Evolutionary conservation across 2,113 vertebrate species (phyloP).

Genomic region (Phylloscopus whistleri): DNA sequence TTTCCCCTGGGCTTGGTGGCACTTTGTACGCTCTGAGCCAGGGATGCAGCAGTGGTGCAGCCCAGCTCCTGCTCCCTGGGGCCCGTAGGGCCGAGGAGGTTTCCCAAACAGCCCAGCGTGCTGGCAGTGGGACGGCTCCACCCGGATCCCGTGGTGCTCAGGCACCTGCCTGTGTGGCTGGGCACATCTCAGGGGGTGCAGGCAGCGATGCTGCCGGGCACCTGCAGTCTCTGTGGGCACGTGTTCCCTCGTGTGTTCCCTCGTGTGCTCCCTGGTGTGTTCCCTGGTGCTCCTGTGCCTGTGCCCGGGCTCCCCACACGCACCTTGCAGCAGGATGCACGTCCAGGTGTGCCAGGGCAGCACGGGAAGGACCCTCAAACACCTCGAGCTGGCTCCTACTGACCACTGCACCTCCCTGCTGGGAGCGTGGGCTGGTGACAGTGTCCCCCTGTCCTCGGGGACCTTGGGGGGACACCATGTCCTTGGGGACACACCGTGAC

Average conservation of each 20-base stretch:
- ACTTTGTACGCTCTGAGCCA: rapidly evolving
- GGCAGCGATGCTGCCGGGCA: rapidly evolving
- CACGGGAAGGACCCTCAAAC: rapidly evolving
- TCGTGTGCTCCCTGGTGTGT: neutral
- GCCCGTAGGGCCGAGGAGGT: rapidly evolving
- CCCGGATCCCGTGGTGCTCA: rapidly evolving
- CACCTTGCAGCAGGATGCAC: rapidly evolving
- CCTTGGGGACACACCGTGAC: neutral
- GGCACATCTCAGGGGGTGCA: neutral
- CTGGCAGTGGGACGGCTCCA: neutral
- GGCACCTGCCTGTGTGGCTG: neutral
- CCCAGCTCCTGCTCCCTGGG: neutral
- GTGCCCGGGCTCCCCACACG: rapidly evolving
- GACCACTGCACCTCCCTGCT: rapidly evolving
- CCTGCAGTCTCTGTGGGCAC: rapidly evolving
- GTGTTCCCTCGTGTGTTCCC: too few relatives aligned
- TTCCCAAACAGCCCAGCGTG: neutral
- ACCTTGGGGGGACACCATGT: rapidly evolving
- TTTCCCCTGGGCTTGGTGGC: neutral
- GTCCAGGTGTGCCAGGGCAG: rapidly evolving
- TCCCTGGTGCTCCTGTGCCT: neutral
- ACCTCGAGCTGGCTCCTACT: rapidly evolving
- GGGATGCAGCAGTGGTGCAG: neutral
- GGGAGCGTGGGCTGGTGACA: rapidly evolving
- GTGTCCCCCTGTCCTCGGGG: neutral